Percentiles rank a stretch among this genome's conserved stretches.
Conservation (phyloP, 2,888 invertebrate genomes). For the Nephrocerus scutellatus region DNA sequence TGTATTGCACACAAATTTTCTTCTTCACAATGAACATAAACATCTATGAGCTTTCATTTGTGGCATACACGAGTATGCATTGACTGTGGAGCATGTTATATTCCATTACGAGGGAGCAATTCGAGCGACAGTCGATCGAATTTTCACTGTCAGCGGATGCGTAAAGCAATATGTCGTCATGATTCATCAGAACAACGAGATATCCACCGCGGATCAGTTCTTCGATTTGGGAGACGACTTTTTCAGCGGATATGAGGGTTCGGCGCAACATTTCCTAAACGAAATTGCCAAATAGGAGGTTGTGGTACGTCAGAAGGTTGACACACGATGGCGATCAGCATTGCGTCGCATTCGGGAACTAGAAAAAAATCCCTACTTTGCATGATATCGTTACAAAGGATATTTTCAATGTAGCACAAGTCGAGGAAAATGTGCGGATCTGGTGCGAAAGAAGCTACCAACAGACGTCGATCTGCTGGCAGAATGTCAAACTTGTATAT, state of each 20-base stretch:
- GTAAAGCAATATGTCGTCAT: slow-evolving; percentile 21
- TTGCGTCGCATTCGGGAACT: slow-evolving; percentile 19
- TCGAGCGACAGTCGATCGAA: not conserved
- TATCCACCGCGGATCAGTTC: too few relatives aligned
- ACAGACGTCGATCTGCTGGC: slow-evolving; percentile 11
- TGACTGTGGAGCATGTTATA: slow-evolving; percentile 30
- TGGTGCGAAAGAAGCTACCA: slow-evolving; percentile 1
- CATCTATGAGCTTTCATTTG: slow-evolving; percentile 22
- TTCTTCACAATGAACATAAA: slow-evolving; percentile 27
- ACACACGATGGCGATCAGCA: slow-evolving; percentile 20
- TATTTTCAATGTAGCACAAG: slow-evolving; percentile 23
- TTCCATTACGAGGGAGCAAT: slow-evolving; percentile 12
- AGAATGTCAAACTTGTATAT: slow-evolving; percentile 11
- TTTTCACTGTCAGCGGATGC: slow-evolving; percentile 14
- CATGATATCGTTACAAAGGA: slow-evolving; percentile 18
- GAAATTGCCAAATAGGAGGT: too few relatives aligned
- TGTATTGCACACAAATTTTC: slow-evolving; percentile 24
- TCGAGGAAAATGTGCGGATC: slow-evolving; percentile 13
- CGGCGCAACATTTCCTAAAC: too few relatives aligned
- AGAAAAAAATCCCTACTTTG: slow-evolving; percentile 11
- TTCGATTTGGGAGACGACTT: too few relatives aligned
- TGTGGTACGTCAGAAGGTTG: slow-evolving; percentile 5
- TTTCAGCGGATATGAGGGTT: too few relatives aligned
- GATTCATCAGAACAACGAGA: slow-evolving; percentile 9
- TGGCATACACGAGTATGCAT: slow-evolving; percentile 30